phyloP scores from a whole-genome alignment of 2,888 invertebrate species.

The Napeogenes sylphis region DNA sequence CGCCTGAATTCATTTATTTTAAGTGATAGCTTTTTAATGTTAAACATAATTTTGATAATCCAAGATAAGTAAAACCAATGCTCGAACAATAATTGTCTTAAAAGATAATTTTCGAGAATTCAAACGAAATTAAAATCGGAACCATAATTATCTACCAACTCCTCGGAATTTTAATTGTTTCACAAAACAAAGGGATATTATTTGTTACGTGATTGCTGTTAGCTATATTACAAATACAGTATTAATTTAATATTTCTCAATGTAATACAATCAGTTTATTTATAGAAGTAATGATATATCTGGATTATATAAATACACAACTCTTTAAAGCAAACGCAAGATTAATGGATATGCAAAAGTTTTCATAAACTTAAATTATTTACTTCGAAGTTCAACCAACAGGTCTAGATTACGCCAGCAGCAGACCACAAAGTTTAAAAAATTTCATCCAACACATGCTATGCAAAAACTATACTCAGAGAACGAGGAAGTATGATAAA shows the following conservation, averaged over 20 bases:
- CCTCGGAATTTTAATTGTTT: slow-evolving; percentile 16
- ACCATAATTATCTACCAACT: slow-evolving; percentile 12
- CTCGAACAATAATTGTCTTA: slow-evolving; percentile 30
- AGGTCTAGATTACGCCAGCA: background rate
- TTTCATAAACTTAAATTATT: slow-evolving; percentile 3
- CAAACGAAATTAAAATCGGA: slow-evolving; percentile 26
- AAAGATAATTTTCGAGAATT: slow-evolving; percentile 34
- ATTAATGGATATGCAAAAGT: slow-evolving; percentile 3
- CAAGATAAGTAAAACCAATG: no score
- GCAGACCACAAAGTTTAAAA: slow-evolving; percentile 5
- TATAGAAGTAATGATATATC: background rate
- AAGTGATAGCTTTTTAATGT: no score
- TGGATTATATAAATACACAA: background rate
- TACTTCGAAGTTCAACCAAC: slow-evolving; percentile 6
- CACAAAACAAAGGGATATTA: background rate
- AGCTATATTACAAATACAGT: background rate
- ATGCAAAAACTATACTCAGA: slow-evolving; percentile 1
- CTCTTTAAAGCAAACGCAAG: background rate
- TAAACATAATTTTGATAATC: no score
- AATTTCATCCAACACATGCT: background rate
- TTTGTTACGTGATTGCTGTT: background rate
- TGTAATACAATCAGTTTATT: no score
- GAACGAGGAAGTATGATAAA: slow-evolving; percentile 3
- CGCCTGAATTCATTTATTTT: no score
- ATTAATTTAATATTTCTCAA: no score